Evolutionary conservation across 2,113 vertebrate genomes (phyloP).

Genomic region (Bostrychus sinensis): DNA sequence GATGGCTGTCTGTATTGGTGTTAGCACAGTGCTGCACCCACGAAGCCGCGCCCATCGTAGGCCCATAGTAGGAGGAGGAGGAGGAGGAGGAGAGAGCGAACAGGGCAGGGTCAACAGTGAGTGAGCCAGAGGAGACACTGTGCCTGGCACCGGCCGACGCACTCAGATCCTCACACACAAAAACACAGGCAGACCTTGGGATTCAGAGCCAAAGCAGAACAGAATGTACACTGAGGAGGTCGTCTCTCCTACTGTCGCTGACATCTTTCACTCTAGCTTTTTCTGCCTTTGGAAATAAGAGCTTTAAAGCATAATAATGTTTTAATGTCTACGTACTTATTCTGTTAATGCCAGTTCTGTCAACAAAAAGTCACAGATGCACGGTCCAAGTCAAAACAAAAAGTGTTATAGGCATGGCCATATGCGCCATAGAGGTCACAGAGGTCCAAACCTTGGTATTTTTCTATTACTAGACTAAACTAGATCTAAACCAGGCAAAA

Average conservation of each 20-base stretch:
- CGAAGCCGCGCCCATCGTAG: slow-evolving; percentile 58
- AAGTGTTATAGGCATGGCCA: too few species aligned
- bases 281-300: slow-evolving; percentile 16
- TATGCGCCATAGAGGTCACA: too few species aligned
- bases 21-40: slow-evolving; percentile 52
- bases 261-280: slow-evolving; percentile 9
- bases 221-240: slow-evolving; percentile 76
- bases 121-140: slow-evolving; percentile 71
- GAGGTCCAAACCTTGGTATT: too few species aligned
- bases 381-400: too few species aligned
- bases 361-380: too few species aligned
- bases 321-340: too few species aligned
- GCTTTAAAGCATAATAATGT: too few species aligned
- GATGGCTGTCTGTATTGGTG: slow-evolving; percentile 45
- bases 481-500: too few species aligned
- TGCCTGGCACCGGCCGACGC: slow-evolving; percentile 79
- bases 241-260: slow-evolving; percentile 47
- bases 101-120: slow-evolving; percentile 77
- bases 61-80: slow-evolving; percentile 60
- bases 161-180: slow-evolving; percentile 49
- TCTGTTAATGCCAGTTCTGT: too few species aligned
- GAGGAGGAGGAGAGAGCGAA: slow-evolving; percentile 39
- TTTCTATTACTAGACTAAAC: too few species aligned
- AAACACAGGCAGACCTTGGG: slow-evolving; percentile 61
- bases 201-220: slow-evolving; percentile 73